Conservation (phyloP, 2,113 vertebrate species). For the Nibea coibor region DNA sequence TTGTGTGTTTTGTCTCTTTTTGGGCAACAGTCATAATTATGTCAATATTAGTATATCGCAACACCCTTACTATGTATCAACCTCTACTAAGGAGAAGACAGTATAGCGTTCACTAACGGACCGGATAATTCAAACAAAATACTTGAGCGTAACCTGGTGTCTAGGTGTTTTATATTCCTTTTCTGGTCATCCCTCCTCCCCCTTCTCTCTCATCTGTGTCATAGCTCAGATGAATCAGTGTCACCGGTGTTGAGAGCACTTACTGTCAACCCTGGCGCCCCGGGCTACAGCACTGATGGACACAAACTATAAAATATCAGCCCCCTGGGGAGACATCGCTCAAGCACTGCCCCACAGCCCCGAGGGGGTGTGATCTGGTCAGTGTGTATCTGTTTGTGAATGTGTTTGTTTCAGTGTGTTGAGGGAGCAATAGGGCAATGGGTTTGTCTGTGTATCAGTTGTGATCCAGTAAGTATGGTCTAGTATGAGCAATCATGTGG, state of each 20-base stretch:
- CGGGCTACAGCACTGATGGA: conserved; percentile 86
- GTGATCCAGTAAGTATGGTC: conserved; percentile 47
- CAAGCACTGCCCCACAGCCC: conserved; percentile 82
- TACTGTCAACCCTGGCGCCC: conserved; percentile 87
- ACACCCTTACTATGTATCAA: background rate
- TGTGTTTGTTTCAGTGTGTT: conserved; percentile 60
- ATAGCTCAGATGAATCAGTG: conserved; percentile 87
- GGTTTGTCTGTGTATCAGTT: conserved; percentile 53
- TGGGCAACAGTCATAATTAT: no score
- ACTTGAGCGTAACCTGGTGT: conserved; percentile 17
- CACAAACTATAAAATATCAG: conserved; percentile 91
- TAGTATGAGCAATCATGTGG: conserved; percentile 50
- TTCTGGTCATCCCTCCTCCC: conserved; percentile 46
- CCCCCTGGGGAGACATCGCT: conserved; percentile 86
- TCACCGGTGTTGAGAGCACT: conserved; percentile 88
- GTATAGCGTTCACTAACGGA: conserved; percentile 1
- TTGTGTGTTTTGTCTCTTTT: no score
- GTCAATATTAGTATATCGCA: no score
- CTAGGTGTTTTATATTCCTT: conserved; percentile 46
- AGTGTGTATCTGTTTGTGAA: conserved; percentile 64
- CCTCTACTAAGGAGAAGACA: conserved; percentile 17
- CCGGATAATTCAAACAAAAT: conserved; percentile 17
- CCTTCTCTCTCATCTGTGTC: conserved; percentile 82
- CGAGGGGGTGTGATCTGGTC: conserved; percentile 78
- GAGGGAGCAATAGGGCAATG: conserved; percentile 54